These are phyloP conservation scores for Torymus auratus DNA, from an alignment of 2,888 invertebrate genomes.

Conservation along the genomic window DNA sequence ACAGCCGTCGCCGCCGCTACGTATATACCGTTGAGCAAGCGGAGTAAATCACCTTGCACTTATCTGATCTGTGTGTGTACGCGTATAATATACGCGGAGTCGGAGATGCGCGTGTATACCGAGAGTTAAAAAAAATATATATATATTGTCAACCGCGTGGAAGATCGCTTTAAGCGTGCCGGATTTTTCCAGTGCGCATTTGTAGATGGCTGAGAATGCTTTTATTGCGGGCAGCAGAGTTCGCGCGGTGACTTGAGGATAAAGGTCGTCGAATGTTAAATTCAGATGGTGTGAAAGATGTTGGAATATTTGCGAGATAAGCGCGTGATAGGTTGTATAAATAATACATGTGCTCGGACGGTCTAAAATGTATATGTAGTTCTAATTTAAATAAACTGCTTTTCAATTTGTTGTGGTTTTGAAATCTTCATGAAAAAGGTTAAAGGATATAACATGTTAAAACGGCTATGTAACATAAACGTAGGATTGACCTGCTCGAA, in stretches of 20 bases:
- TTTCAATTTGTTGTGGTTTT: too few relatives aligned
- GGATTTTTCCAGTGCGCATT: constrained; percentile 3
- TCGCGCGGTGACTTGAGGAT: neutral
- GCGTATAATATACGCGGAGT: neutral
- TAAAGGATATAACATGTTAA: too few relatives aligned
- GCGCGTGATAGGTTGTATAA: too few relatives aligned
- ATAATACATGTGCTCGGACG: too few relatives aligned
- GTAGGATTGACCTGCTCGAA: too few relatives aligned
- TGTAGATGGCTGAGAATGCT: neutral
- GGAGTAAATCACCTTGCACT: constrained; percentile 36
- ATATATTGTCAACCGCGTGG: neutral
- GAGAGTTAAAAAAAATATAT: neutral
- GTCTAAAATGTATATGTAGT: too few relatives aligned
- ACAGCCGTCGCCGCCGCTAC: too few relatives aligned
- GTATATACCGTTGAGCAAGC: neutral
- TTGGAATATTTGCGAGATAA: too few relatives aligned
- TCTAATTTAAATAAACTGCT: too few relatives aligned
- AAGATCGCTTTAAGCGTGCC: neutral
- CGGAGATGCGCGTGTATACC: neutral
- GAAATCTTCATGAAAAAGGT: too few relatives aligned
- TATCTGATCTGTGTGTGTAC: constrained; percentile 34
- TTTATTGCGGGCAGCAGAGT: neutral
- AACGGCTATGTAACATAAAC: too few relatives aligned
- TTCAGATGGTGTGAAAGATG: too few relatives aligned
- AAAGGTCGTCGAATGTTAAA: constrained; percentile 8